Evolutionary conservation across 2,797 vertebrate genomes (phyloP), one percentile per base, ranked within the genome.

Genomic region (Poecilia velifera): DNA sequence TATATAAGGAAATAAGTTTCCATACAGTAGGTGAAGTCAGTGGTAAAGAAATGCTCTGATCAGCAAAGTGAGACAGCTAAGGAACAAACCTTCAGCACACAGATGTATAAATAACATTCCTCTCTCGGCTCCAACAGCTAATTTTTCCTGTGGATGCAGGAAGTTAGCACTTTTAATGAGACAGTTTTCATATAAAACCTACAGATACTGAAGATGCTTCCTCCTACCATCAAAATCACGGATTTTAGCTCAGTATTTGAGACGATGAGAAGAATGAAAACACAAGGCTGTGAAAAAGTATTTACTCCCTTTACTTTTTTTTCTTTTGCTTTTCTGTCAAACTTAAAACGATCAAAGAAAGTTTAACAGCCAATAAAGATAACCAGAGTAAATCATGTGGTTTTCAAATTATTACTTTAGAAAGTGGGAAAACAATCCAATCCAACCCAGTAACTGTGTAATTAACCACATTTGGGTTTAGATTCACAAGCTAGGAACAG

Each of bases 21-120:
- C 45, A 64, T 62, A 76, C 41, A 31, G 74, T 46, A 22, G 28
- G 55, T 31, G 41, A 59, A 59, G 74, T 46, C 55, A 34, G 74
- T 76, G 57, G 22, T 59, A 64, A 76, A 43, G 57, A 76, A 76
- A 46, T 64, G 74, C 43, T 76, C 45, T 76, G 74, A 76, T 76
- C 74, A 76, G 74, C 74, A 76, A 57, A 74, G 34, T 39, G 16
- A 76, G 55, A 76, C n/a, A 45, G 57, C 55, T 64, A 8, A 46
- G 22, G 57, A 64, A 76, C 43, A 76, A 76, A 76, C 74, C 39
- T 46, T 62, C 43, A 31, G 53, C 73, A 45, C 34, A 62, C 43
- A 59, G 31, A 51, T 36, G n/a, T 22, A 51, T 73, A 53, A 75
- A 74, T 51, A 51, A 51, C 25, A 41, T 31, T 20, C 36, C 36